A percentile compares a stretch with the other conserved stretches of the same genome.
Conservation (phyloP, 2,888 invertebrate species). For the Zaprionus obscuricornis region DNA sequence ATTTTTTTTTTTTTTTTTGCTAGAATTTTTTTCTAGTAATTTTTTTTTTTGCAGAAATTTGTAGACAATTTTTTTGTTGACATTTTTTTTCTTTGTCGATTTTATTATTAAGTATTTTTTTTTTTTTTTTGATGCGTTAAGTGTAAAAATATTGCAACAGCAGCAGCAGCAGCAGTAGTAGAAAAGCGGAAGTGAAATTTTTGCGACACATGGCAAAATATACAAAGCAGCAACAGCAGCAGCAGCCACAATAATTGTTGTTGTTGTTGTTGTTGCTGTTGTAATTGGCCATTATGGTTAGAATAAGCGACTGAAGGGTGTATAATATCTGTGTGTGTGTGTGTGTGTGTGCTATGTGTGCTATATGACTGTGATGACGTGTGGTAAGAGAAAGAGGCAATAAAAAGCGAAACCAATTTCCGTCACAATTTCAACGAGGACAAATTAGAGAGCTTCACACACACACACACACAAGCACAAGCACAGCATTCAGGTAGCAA, state of each 20-base stretch:
- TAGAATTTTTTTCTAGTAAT: not conserved
- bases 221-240: slow-evolving; percentile 29
- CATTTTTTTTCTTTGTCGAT: slow-evolving; percentile 1
- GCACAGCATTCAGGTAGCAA: slow-evolving; percentile 25
- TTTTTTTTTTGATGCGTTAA: slow-evolving; percentile 22
- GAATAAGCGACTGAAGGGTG: slow-evolving; percentile 7
- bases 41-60: too few relatives aligned
- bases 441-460: slow-evolving; percentile 63
- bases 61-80: too few relatives aligned
- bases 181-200: slow-evolving; percentile 58
- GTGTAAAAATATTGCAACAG: slow-evolving; percentile 34
- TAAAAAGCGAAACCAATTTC: slow-evolving; percentile 71
- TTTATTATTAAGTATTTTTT: slow-evolving; percentile 5
- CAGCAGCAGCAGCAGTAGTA: slow-evolving; percentile 17
- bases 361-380: too few relatives aligned
- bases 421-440: slow-evolving; percentile 73
- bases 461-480: slow-evolving; percentile 7
- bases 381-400: not conserved
- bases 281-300: slow-evolving; percentile 66
- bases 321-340: not conserved
- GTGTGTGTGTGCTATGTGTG: not conserved
- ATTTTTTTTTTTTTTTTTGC: slow-evolving; percentile 2
- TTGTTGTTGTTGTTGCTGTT: slow-evolving; percentile 44
- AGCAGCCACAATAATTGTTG: slow-evolving; percentile 23
- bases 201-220: slow-evolving; percentile 68